Conservation (phyloP, 1,140 invertebrate species). For the Bombus balteatus region DNA sequence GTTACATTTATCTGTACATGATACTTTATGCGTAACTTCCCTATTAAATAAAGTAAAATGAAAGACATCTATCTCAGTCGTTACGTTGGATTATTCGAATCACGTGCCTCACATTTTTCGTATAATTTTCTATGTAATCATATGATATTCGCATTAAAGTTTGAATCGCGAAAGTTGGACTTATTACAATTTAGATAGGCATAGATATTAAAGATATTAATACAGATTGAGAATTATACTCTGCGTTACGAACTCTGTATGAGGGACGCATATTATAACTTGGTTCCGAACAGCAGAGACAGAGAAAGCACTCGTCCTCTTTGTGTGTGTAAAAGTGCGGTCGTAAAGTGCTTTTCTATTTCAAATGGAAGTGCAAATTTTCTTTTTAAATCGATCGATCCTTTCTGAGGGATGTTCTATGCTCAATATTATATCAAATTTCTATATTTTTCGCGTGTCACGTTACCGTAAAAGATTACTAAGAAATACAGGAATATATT, state of each 20-base stretch:
- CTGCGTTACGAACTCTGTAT: constrained; percentile 1
- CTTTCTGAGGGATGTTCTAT: background rate
- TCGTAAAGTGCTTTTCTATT: constrained; percentile 19
- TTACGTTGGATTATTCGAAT: too few relatives aligned
- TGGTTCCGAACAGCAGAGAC: background rate
- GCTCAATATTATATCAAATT: background rate
- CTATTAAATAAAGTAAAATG: too few relatives aligned
- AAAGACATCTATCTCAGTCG: too few relatives aligned
- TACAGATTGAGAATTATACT: constrained; percentile 40
- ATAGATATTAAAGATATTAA: constrained; percentile 25
- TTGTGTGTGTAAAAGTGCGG: background rate
- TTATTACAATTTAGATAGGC: constrained; percentile 18
- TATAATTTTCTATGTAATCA: constrained; percentile 9
- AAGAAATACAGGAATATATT: too few relatives aligned
- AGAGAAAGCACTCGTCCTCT: background rate
- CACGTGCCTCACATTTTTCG: background rate
- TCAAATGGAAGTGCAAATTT: constrained; percentile 24
- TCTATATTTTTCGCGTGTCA: background rate
- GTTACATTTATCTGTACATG: too few relatives aligned
- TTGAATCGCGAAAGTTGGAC: background rate
- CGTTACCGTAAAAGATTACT: background rate
- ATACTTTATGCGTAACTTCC: too few relatives aligned
- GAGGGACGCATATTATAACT: constrained; percentile 25
- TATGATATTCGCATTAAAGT: background rate
- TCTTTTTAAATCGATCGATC: constrained; percentile 4